Evolutionary conservation across 2,888 invertebrate genomes (phyloP).

Genomic region (Ornithoptera alexandrae): DNA sequence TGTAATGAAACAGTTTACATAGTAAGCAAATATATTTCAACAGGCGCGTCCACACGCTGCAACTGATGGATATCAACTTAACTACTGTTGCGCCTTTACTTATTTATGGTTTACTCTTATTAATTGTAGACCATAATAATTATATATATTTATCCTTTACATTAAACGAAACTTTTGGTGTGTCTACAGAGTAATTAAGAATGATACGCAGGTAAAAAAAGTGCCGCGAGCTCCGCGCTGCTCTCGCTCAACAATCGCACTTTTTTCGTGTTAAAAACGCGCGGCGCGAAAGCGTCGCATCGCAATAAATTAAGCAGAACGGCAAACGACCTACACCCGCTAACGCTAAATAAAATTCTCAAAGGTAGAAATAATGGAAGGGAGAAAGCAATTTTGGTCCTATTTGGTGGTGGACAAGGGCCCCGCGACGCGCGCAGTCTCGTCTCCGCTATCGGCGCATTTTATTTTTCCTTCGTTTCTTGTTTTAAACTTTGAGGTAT

Average conservation of each 20-base stretch:
- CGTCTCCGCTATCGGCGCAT: slow-evolving; percentile 23
- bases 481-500: slow-evolving; percentile 11
- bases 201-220: slow-evolving; percentile 68
- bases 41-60: too few relatives aligned
- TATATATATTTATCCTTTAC: neutral
- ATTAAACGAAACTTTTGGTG: neutral
- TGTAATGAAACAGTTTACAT: too few relatives aligned
- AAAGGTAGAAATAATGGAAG: slow-evolving; percentile 73
- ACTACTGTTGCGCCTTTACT: too few relatives aligned
- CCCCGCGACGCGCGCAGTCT: slow-evolving; percentile 46
- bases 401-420: slow-evolving; percentile 68
- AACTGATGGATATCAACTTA: too few relatives aligned
- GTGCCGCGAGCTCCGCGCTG: slow-evolving; percentile 49
- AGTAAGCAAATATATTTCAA: too few relatives aligned
- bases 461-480: slow-evolving; percentile 31
- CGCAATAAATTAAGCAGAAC: slow-evolving; percentile 74
- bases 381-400: slow-evolving; percentile 71
- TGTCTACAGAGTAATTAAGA: slow-evolving; percentile 67
- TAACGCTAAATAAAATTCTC: slow-evolving; percentile 79
- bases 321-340: slow-evolving; percentile 71
- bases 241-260: slow-evolving; percentile 49
- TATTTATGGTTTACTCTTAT: too few relatives aligned
- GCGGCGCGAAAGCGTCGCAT: slow-evolving; percentile 55
- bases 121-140: neutral
- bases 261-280: slow-evolving; percentile 71